Conservation (phyloP, 2,113 vertebrate genomes). For the Physeter macrocephalus region DNA sequence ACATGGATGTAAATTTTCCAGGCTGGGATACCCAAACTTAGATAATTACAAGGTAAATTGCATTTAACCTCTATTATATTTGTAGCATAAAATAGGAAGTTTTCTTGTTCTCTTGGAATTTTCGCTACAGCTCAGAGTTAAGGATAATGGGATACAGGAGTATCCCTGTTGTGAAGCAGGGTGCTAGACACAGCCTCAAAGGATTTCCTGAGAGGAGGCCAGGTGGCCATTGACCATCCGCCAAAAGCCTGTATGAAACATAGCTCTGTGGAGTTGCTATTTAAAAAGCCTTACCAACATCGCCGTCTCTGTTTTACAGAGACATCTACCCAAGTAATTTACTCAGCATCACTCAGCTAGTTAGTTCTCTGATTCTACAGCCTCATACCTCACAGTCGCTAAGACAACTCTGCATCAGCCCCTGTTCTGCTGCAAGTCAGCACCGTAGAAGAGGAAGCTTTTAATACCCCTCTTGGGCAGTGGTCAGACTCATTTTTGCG, state of each 20-base stretch:
- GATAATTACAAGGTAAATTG: neutral
- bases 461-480: neutral
- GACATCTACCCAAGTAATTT: neutral
- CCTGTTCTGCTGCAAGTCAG: neutral
- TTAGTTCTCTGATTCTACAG: neutral
- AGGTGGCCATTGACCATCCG: neutral
- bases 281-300: neutral
- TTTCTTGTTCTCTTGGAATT: neutral
- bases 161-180: neutral
- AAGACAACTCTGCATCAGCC: neutral
- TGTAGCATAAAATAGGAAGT: neutral
- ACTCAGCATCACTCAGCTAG: neutral
- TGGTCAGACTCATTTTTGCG: neutral
- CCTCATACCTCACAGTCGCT: neutral
- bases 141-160: neutral
- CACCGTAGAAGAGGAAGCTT: neutral
- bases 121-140: neutral
- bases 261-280: neutral
- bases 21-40: neutral
- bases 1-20: neutral
- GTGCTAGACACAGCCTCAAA: neutral
- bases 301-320: neutral
- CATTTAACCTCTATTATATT: neutral
- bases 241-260: neutral
- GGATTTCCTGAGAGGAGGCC: neutral